These are phyloP conservation scores for Lepidostoma basale DNA, from an alignment of 1,140 invertebrate genomes.

Conservation along the genomic window DNA sequence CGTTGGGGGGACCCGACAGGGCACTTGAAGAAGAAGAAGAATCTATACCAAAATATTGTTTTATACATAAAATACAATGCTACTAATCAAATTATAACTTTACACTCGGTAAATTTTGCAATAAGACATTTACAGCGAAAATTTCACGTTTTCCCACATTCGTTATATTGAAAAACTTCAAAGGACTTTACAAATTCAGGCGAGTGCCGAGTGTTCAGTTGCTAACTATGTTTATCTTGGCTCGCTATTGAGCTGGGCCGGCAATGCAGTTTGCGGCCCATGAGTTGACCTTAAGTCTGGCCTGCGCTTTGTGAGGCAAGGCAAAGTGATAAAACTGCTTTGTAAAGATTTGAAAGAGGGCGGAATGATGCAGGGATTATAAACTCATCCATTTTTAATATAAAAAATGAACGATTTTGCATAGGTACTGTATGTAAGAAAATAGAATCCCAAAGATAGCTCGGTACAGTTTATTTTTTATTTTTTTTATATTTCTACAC, in stretches of 20 bases:
- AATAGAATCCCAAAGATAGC: background rate
- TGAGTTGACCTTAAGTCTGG: background rate
- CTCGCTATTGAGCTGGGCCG: background rate
- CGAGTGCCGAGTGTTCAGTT: background rate
- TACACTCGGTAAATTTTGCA: no score
- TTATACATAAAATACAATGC: no score
- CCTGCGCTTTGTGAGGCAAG: background rate
- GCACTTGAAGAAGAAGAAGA: no score
- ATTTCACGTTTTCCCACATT: no score
- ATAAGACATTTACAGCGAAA: no score
- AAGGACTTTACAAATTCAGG: background rate
- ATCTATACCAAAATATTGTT: no score
- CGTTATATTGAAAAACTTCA: constrained; percentile 1
- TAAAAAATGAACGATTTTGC: no score
- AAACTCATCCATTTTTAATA: no score
- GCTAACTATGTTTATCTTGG: background rate
- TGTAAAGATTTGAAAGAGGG: background rate
- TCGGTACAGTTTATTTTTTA: background rate
- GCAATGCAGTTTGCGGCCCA: constrained; percentile 14
- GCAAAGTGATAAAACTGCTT: background rate
- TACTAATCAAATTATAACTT: no score
- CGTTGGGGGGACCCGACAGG: no score
- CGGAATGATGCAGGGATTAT: background rate
- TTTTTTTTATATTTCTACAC: background rate
- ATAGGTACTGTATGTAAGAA: no score